Evolutionary conservation across 2,113 vertebrate species (phyloP), one percentile per base, ranked within the genome.

Genomic region (Trochalopteron elliotii): DNA sequence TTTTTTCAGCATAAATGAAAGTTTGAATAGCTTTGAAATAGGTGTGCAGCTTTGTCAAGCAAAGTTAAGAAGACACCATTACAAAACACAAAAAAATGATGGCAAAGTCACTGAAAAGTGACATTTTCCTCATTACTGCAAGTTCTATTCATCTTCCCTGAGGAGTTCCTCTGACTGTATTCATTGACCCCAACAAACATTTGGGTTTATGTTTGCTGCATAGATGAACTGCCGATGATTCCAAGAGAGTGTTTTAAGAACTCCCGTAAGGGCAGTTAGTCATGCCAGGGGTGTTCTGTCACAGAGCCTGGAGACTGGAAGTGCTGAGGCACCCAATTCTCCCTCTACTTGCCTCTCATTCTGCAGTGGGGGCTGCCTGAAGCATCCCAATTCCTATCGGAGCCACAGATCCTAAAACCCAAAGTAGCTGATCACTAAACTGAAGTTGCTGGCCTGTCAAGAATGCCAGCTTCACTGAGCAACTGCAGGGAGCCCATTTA

Each of bases 381-480:
- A 68, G 44, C 57, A 91, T 60, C 76, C 28, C 15, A 61, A 2
- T 74, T 92, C 31, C 57, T 91, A 60, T 56, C 77, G 82, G 35
- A 89, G 44, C 5, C 80, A 82, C 40, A 94, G 35, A 84, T 52
- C 61, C 87, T 94, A 84, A 94, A 83, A 56, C 7, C 3, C 20
- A 17, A 60, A 87, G 72, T 52, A 89, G 44, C 61, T 95, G 83
- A 94, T 82, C 89, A 79, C 81, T 91, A 94, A 93, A 86, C 37
- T 59, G 64, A 93, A 95, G 60, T 78, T 95, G 80, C 83, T 95
- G 89, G 69, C 87, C 72, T 89, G 89, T 94, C 91, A 95, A 95
- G 86, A 96, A 90, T 56, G 64, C 24, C 87, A 91, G 69, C 77
- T 91, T 89, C 91, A 91, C 65, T 60, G 77, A 94, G 65, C 57